Evolutionary conservation across 2,797 vertebrate species (phyloP).

Genomic region (Coregonus suidteri): DNA sequence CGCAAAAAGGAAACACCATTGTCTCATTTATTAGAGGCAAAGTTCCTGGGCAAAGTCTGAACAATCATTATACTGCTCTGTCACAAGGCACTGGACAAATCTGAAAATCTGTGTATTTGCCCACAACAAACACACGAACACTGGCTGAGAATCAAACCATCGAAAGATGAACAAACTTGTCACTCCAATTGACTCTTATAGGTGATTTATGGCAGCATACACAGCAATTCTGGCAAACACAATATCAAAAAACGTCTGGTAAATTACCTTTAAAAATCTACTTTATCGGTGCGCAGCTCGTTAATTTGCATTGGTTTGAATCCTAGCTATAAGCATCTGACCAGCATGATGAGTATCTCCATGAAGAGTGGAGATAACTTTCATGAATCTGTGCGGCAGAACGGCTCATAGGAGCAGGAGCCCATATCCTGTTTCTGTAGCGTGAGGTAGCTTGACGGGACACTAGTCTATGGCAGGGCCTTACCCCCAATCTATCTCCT

Average conservation of each 20-base stretch:
- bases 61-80: constrained; percentile 35
- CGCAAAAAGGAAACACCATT: constrained; percentile 34
- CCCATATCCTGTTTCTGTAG: too few species aligned
- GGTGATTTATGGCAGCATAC: not conserved
- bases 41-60: constrained; percentile 14
- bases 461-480: too few species aligned
- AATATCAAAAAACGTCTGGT: not conserved
- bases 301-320: too few species aligned
- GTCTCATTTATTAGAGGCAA: constrained; percentile 29
- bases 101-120: constrained; percentile 19
- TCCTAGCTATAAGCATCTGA: too few species aligned
- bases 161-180: not conserved
- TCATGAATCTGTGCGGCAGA: too few species aligned
- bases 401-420: too few species aligned
- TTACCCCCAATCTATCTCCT: too few species aligned
- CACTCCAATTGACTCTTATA: not conserved
- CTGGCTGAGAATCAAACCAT: not conserved
- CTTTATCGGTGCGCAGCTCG: not conserved
- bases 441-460: too few species aligned
- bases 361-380: too few species aligned
- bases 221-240: not conserved
- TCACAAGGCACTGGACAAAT: constrained; percentile 19
- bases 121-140: not conserved
- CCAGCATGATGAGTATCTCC: too few species aligned
- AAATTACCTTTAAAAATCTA: not conserved